A percentile compares a stretch with the other conserved stretches of the same genome.
These are phyloP conservation scores for Zygogramma bicolorata DNA, from an alignment of 2,888 invertebrate genomes.

Conservation along the genomic window DNA sequence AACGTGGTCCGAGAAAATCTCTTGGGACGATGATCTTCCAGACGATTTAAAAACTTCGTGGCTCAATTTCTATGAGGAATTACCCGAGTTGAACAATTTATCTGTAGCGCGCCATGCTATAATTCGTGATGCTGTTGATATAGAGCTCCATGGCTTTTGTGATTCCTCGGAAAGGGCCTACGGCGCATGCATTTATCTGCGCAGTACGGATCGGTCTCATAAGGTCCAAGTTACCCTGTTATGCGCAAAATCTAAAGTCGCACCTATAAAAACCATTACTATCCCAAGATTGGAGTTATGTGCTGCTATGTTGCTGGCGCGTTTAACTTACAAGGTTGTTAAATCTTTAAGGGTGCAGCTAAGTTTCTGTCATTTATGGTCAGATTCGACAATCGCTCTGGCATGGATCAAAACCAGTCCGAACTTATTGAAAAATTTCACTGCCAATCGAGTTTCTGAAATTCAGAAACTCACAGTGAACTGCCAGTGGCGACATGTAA, in stretches of 20 bases:
- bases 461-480: conserved; percentile 32
- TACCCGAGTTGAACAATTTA: background rate
- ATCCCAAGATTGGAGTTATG: conserved; percentile 24
- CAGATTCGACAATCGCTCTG: background rate
- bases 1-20: background rate
- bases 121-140: background rate
- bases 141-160: conserved; percentile 19
- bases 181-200: conserved; percentile 18
- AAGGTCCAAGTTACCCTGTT: background rate
- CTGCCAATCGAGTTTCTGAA: conserved; percentile 36
- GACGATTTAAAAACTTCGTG: background rate
- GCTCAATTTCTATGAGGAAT: background rate
- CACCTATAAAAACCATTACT: conserved; percentile 18
- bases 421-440: conserved; percentile 42
- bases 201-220: background rate
- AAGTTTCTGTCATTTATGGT: background rate
- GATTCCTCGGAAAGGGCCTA: conserved; percentile 21
- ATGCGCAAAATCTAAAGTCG: conserved; percentile 16
- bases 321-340: background rate
- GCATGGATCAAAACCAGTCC: conserved; percentile 29
- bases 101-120: conserved; percentile 7
- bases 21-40: conserved; percentile 12
- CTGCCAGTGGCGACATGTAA: conserved; percentile 36
- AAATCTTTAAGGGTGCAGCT: background rate
- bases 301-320: conserved; percentile 11